A percentile compares a stretch with the other conserved stretches of the same genome.
phyloP scores from a whole-genome alignment of 1,140 invertebrate genomes.

The Pristionchus pacificus region DNA sequence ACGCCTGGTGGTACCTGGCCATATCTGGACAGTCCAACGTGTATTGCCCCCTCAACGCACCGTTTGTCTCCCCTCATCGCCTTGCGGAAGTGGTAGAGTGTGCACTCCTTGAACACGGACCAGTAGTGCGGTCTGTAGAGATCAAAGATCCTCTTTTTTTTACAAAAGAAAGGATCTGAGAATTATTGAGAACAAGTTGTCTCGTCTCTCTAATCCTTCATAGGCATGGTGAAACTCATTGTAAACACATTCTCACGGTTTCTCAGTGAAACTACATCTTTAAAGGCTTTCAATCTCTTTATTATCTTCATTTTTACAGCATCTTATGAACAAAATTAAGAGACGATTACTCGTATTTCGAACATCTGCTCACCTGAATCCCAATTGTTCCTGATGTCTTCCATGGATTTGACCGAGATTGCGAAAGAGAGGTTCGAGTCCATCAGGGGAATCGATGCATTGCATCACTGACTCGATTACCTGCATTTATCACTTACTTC shows the following conservation, averaged over 20 bases:
- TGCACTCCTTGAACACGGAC: constrained; percentile 30
- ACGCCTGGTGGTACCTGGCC: neutral
- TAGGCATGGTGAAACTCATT: too few species aligned
- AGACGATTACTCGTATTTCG: too few species aligned
- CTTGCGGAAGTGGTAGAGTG: constrained; percentile 25
- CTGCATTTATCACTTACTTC: neutral
- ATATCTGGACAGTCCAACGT: neutral
- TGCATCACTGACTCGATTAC: constrained; percentile 29
- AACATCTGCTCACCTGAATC: constrained; percentile 19
- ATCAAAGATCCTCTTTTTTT: too few species aligned
- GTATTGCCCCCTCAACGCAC: neutral
- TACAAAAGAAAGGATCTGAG: too few species aligned
- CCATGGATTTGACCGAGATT: constrained; percentile 28
- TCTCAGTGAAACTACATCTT: neutral
- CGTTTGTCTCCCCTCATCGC: constrained; percentile 23
- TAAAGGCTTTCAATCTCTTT: too few species aligned
- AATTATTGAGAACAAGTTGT: too few species aligned
- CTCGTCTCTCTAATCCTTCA: too few species aligned
- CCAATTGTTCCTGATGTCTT: constrained; percentile 26
- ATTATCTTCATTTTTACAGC: too few species aligned
- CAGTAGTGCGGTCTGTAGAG: constrained; percentile 25
- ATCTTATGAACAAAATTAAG: too few species aligned
- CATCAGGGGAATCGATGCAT: constrained; percentile 16
- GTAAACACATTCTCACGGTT: neutral
- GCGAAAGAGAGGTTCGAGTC: constrained; percentile 18